phyloP scores from a whole-genome alignment of 2,113 vertebrate genomes.

The Galbula dea region DNA sequence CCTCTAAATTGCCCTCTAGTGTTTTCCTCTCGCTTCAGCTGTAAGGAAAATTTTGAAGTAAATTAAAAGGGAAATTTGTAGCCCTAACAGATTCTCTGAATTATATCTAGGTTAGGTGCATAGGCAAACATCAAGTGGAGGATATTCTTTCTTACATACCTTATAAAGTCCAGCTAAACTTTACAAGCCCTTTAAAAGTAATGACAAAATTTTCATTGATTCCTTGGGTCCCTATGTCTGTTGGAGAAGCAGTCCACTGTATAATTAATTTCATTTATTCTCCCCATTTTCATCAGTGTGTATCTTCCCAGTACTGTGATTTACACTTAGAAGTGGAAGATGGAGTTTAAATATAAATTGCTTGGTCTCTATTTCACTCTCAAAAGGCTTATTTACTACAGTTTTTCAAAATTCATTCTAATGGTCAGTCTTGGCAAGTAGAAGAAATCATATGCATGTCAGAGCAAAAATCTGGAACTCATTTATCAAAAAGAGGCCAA shows the following conservation, averaged over 20 bases:
- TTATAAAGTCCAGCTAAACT: not conserved
- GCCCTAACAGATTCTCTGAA: not conserved
- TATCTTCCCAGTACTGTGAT: not conserved
- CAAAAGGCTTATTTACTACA: not conserved
- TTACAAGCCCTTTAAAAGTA: not conserved
- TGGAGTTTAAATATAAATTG: not conserved
- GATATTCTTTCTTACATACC: not conserved
- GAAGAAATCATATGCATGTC: not conserved
- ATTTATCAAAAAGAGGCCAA: not conserved
- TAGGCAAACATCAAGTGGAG: not conserved
- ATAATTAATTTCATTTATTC: not conserved
- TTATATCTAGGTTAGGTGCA: not conserved
- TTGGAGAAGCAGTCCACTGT: not conserved
- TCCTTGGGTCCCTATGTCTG: not conserved
- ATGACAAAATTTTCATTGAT: not conserved
- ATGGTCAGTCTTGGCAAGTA: not conserved
- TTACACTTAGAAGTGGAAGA: not conserved
- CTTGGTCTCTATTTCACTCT: not conserved
- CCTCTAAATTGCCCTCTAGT: not conserved
- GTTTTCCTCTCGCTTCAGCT: not conserved
- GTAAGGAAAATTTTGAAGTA: not conserved
- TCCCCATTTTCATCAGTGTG: not conserved
- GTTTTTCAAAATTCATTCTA: not conserved
- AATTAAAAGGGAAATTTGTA: not conserved
- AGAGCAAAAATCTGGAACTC: not conserved